Base-by-base conservation (phyloP, 2,888 invertebrate genomes). In the Lottia scabra region DNA sequence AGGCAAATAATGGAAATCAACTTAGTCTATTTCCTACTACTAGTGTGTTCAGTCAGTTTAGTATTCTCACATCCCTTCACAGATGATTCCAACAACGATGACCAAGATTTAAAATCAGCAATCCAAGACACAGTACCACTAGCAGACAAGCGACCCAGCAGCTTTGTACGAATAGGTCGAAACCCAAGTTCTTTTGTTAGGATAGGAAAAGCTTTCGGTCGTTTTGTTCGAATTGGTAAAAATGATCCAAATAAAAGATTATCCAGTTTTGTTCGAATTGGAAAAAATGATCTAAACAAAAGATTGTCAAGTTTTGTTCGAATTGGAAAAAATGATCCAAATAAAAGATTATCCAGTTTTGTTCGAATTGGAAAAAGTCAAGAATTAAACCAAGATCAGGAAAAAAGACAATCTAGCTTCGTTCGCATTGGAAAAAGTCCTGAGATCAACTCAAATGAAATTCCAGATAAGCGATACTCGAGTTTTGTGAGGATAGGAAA, bases 401-500 rank as follows among this genome's bases (percentile, higher is more conserved):
- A 67, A 16, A 75, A 75, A 30, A 63, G 68, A 66, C 64, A 56
- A 43, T 76, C 68, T 66, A 76, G 75, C 23, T 78, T 78, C 56
- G 72, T 76, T 26, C 56, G 78, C 13, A 76, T 78, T 15, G 78
- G 76, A 43, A 73, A 73, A 26, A 66, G 69, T 45, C 46, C 56
- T 15, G 45, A 63, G 13, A 71, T 46, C 6, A 43, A 66, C 13
- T 26, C 19, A 46, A 44, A 70, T 8, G 44, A 67, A 43, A 70
- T 73, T n/a, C 69, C 69, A 15, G 10, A 38, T 38, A 38, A 38
- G 38, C 45, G 73, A 19, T 65, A 65, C n/a, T 72, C 73, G 15
- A 65, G 65, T n/a, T 79, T 79, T 65, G 76, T 79, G 23, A 56
- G 77, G 16, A 79, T 79, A 19, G 79, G 78, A 45, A 73, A 73